Conservation (phyloP, 2,113 vertebrate genomes). For the Bambusicola thoracicus region DNA sequence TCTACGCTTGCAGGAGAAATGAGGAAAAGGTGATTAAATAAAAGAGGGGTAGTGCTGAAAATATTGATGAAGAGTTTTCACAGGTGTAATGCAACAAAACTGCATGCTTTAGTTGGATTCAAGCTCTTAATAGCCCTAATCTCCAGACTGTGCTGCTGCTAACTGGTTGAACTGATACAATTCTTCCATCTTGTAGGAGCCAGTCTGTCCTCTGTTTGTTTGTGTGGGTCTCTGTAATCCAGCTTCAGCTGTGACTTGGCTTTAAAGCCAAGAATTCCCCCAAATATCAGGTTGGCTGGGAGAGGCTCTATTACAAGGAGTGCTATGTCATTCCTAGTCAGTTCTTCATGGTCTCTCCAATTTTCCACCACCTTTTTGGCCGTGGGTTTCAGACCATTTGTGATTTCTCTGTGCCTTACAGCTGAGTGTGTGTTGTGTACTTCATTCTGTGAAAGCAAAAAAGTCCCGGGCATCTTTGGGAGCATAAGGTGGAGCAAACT, state of each 20-base stretch:
- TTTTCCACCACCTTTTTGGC: not conserved
- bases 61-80: not conserved
- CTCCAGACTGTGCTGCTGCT: not conserved
- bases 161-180: not conserved
- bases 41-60: not conserved
- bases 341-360: not conserved
- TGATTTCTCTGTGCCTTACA: not conserved
- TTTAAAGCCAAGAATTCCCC: not conserved
- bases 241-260: not conserved
- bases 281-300: not conserved
- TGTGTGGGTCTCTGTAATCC: not conserved
- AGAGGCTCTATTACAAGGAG: not conserved
- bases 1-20: not conserved
- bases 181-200: not conserved
- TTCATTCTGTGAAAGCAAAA: no score
- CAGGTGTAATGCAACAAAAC: not conserved
- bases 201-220: not conserved
- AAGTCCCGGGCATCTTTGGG: no score
- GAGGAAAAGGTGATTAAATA: not conserved
- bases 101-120: not conserved
- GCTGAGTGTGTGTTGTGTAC: rapidly evolving
- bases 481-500: no score
- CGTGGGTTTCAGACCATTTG: not conserved
- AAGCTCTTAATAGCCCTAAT: not conserved
- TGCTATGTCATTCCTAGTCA: not conserved